Base-by-base conservation (phyloP, 2,113 vertebrate genomes). In the Penelope pileata region DNA sequence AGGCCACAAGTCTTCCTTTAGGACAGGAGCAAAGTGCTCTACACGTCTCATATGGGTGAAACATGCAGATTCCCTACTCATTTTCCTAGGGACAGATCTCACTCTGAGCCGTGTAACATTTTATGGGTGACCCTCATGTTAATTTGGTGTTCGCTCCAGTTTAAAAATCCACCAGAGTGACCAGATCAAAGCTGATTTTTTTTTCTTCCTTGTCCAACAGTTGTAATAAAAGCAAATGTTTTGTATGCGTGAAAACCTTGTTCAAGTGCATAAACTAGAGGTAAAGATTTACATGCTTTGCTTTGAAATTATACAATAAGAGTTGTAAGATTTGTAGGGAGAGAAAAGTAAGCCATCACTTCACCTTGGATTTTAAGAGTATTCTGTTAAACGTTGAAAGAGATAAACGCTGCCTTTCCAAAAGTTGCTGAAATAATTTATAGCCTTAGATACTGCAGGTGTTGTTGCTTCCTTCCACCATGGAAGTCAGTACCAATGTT, bases 1-100 rank as follows among this genome's bases (percentile, higher is more conserved):
- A 47, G 50, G 26, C 59, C 0, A 0, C 18, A 60, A 87, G 34
- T 78, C 45, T 70, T 43, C 36, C n/a, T 17, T 22, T 10, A 34
- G 36, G 59, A 29, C 30, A 23, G 45, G 7, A 32, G 43, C 22
- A 47, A 82, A 50, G 69, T 1, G 2, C 32, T 64, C 36, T 72
- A 5, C 7, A 1, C 11, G 10, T 40, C 42, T 77, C 7, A 1
- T 3, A 9, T 14, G 16, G 7, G 32, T 12, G 29, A 74, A 42
- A 76, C 3, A 0, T 2, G 7, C 27, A 38, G 51, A 88, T 59
- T 40, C 45, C 16, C 16, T 15, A 1, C 29, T 30, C 3, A 10
- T n/a, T 10, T 42, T 60, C 22, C 3, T 0, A 36, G 48, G 48
- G 9, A 13, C 43, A 17, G 40, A n/a, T 48, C 51, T 58, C 29